Evolutionary conservation across 2,888 invertebrate species (phyloP).

Genomic region (Agrochola lychnidis): DNA sequence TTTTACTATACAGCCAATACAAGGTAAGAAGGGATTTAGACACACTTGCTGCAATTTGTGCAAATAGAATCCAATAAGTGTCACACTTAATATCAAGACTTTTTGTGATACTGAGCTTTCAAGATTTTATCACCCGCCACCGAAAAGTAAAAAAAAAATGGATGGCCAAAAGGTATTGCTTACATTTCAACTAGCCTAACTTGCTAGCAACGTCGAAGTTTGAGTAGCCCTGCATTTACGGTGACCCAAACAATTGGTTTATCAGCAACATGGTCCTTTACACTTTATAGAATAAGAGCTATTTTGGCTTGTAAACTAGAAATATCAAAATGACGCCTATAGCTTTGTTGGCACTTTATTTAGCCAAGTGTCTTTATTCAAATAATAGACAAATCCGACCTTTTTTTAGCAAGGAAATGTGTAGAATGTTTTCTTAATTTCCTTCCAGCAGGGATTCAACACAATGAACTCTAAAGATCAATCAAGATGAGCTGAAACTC

Average conservation of each 20-base stretch:
- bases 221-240: conserved; percentile 50
- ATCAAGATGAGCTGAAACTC: background rate
- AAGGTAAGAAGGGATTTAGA: conserved; percentile 14
- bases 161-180: background rate
- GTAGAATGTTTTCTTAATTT: too few species aligned
- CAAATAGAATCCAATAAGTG: conserved; percentile 16
- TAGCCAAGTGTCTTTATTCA: background rate
- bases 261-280: conserved; percentile 43
- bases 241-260: conserved; percentile 51
- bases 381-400: background rate
- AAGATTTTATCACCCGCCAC: conserved; percentile 35
- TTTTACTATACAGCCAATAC: conserved; percentile 48
- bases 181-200: conserved; percentile 34
- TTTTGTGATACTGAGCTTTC: conserved; percentile 11
- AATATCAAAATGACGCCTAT: conserved; percentile 28
- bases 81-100: conserved; percentile 26
- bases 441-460: background rate
- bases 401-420: background rate
- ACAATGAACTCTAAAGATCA: background rate
- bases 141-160: conserved; percentile 15
- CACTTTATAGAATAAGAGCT: conserved; percentile 27
- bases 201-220: conserved; percentile 43
- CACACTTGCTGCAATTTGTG: conserved; percentile 25
- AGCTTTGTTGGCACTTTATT: conserved; percentile 42
- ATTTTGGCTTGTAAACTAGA: conserved; percentile 43